Evolutionary conservation across 2,113 vertebrate species (phyloP).

Genomic region (Typhlomys cinereus): DNA sequence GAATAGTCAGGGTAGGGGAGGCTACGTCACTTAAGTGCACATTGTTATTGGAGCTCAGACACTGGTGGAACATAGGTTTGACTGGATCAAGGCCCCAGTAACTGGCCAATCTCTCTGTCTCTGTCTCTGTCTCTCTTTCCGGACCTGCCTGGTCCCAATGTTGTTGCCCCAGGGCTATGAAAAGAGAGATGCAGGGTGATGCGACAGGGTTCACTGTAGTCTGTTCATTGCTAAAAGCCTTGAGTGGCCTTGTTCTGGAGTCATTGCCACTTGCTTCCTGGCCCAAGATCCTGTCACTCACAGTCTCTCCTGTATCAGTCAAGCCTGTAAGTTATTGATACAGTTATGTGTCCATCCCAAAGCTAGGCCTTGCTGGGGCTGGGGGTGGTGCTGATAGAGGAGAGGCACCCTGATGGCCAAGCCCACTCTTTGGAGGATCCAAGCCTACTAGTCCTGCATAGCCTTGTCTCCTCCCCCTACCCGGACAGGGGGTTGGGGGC

Average conservation of each 20-base stretch:
- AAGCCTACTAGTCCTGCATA: conserved; percentile 12
- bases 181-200: background rate
- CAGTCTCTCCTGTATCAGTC: background rate
- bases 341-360: background rate
- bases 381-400: background rate
- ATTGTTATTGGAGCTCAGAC: background rate
- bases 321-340: conserved; percentile 15
- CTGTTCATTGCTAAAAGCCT: background rate
- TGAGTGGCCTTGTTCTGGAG: background rate
- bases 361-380: background rate
- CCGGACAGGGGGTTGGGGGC: background rate
- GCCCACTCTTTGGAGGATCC: conserved; percentile 12
- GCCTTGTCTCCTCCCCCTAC: conserved; percentile 14
- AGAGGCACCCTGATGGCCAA: conserved; percentile 6
- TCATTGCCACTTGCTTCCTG: background rate
- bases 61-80: background rate
- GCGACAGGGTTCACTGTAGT: background rate
- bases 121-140: background rate
- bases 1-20: background rate
- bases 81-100: too few species aligned
- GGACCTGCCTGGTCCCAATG: background rate
- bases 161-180: background rate
- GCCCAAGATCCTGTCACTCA: background rate
- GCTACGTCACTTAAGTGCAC: background rate
- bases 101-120: background rate